Conservation (phyloP, 1,140 invertebrate genomes). For the Metaphire vulgaris region DNA sequence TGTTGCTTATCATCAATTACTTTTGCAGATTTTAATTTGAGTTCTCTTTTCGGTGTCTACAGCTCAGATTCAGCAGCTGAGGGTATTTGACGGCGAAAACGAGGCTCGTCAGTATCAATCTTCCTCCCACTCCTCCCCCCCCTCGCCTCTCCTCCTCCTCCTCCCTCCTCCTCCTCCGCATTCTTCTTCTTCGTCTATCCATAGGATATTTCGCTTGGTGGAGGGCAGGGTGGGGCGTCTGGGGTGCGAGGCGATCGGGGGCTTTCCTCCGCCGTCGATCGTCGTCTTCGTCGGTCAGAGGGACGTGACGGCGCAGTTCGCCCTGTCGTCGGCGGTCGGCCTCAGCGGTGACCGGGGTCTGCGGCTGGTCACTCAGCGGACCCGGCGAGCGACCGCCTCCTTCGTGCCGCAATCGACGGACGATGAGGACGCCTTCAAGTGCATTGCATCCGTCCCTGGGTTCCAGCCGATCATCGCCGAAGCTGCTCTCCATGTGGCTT, state of each 20-base stretch:
- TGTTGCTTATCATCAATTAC: no score
- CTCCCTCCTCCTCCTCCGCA: neutral
- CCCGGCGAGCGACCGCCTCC: neutral
- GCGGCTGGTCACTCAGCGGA: neutral
- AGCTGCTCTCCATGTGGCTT: constrained; percentile 6
- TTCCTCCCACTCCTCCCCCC: no score
- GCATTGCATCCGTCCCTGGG: neutral
- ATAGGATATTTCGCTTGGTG: constrained; percentile 2
- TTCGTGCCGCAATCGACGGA: neutral
- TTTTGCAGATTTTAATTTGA: no score
- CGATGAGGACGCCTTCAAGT: constrained; percentile 3
- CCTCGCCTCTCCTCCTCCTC: neutral
- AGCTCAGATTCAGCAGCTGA: no score
- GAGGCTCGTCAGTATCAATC: no score
- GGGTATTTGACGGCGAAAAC: no score
- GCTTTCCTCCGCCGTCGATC: constrained; percentile 3
- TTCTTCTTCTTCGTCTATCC: neutral
- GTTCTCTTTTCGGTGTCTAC: no score
- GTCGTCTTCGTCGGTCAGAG: constrained; percentile 4
- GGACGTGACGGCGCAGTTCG: neutral
- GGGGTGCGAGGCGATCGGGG: constrained; percentile 1
- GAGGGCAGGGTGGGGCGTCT: constrained; percentile 6
- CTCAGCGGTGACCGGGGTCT: neutral
- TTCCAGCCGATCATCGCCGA: neutral
- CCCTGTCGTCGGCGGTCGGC: no score